phyloP scores from a whole-genome alignment of 2,797 vertebrate genomes.

The Coccyzus lansbergi region DNA sequence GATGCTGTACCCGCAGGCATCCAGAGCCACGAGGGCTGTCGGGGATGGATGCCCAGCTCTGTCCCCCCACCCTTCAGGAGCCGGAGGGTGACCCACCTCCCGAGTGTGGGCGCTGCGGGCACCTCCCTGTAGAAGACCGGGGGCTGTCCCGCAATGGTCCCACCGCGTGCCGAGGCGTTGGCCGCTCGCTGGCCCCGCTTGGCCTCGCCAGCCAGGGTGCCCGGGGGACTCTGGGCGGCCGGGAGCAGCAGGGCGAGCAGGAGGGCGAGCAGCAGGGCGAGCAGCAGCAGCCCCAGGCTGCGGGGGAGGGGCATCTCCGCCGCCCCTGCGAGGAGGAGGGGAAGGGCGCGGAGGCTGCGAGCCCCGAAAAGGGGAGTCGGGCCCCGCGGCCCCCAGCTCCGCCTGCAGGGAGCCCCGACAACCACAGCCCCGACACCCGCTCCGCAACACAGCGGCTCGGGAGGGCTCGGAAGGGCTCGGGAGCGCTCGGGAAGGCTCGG shows the following conservation, averaged over 20 bases:
- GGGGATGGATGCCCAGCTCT: not conserved
- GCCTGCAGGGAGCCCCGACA: too few species aligned
- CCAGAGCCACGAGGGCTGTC: not conserved
- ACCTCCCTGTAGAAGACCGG: conserved; percentile 92
- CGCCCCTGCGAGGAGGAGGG: not conserved
- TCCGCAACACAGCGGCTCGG: too few species aligned
- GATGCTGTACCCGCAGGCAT: accelerated
- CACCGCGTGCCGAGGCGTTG: conserved; percentile 82
- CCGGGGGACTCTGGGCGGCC: too few species aligned
- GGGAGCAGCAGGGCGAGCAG: conserved; percentile 89
- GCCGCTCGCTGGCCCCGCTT: conserved; percentile 36
- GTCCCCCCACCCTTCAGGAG: too few species aligned
- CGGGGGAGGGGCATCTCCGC: not conserved
- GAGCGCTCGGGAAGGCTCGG: too few species aligned
- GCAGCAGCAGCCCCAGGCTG: conserved; percentile 79
- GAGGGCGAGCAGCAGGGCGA: conserved; percentile 85
- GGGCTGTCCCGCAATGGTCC: conserved; percentile 83
- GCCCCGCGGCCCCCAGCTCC: too few species aligned
- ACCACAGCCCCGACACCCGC: too few species aligned
- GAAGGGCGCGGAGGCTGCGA: not conserved
- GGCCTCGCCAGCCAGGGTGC: conserved; percentile 64
- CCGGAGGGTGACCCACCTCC: conserved; percentile 83
- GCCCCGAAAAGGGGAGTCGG: too few species aligned
- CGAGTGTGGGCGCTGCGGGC: conserved; percentile 77
- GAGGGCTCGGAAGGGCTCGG: too few species aligned